Conservation (phyloP, 2,797 vertebrate species). For the Alauda arvensis region DNA sequence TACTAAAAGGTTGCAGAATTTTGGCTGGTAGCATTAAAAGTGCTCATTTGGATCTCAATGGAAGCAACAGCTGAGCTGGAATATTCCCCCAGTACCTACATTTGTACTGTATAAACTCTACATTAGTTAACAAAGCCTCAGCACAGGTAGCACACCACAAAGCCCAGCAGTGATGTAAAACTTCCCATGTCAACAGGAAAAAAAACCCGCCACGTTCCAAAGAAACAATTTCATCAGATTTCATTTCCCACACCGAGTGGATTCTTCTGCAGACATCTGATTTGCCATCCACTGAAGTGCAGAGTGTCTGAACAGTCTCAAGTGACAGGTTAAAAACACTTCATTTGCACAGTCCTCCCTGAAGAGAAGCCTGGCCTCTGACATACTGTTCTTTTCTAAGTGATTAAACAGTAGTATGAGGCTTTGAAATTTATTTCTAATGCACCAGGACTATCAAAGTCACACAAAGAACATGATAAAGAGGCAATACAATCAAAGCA, state of each 20-base stretch:
- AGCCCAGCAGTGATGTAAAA: not conserved
- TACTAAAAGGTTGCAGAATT: not conserved
- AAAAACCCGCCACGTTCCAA: not conserved
- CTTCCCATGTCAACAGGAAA: not conserved
- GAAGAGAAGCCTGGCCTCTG: slow-evolving; percentile 32
- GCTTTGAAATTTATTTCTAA: slow-evolving; percentile 23
- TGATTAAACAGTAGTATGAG: slow-evolving; percentile 12
- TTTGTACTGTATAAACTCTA: not conserved
- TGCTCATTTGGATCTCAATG: not conserved
- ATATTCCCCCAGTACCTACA: not conserved
- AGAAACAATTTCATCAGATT: slow-evolving; percentile 13
- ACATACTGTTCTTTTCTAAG: slow-evolving; percentile 14
- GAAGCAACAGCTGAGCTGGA: not conserved
- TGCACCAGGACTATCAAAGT: slow-evolving; percentile 7
- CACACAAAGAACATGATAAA: slow-evolving; percentile 41
- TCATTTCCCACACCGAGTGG: not conserved
- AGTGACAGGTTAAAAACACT: slow-evolving; percentile 11
- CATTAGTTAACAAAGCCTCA: not conserved
- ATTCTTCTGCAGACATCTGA: slow-evolving; percentile 8
- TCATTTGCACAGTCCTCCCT: not conserved
- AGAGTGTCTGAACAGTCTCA: not conserved
- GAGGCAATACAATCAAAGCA: slow-evolving; percentile 45
- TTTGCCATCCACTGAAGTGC: not conserved
- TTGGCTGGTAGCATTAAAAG: slow-evolving; percentile 9
- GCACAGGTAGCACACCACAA: not conserved